phyloP scores from a whole-genome alignment of 2,888 invertebrate genomes.

The Sericinus montela region DNA sequence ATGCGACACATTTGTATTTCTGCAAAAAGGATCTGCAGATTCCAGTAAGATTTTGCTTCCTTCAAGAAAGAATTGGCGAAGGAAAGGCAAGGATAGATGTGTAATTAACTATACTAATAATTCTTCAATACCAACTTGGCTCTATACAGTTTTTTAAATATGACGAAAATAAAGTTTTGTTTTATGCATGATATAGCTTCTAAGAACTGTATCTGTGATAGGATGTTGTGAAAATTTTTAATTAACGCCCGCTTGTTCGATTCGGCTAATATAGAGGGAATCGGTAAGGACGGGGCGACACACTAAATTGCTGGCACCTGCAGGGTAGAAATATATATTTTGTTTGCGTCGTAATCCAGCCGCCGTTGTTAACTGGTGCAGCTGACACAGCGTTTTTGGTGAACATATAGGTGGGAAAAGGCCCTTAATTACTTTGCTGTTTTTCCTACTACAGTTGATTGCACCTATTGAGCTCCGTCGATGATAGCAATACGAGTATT shows the following conservation, averaged over 20 bases:
- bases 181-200: no score
- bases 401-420: slow-evolving; percentile 35
- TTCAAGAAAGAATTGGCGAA: no score
- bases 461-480: not conserved
- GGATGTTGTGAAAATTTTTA: slow-evolving; percentile 56
- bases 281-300: slow-evolving; percentile 49
- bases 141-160: no score
- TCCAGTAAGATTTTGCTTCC: no score
- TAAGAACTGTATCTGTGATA: no score
- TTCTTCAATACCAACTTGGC: no score
- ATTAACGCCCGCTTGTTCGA: slow-evolving; percentile 67
- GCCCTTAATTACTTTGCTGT: slow-evolving; percentile 49
- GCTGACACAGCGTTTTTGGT: slow-evolving; percentile 44
- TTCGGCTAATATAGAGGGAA: slow-evolving; percentile 44
- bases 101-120: no score
- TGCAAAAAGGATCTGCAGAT: no score
- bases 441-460: slow-evolving; percentile 24
- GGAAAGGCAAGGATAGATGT: no score
- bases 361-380: slow-evolving; percentile 49
- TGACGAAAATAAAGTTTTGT: no score
- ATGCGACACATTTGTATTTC: no score
- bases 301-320: slow-evolving; percentile 46
- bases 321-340: slow-evolving; percentile 25
- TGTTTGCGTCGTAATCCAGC: slow-evolving; percentile 44
- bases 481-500: no score